These are phyloP conservation scores for Anolis carolinensis DNA, from an alignment of 2,113 vertebrate species.

Conservation along the genomic window DNA sequence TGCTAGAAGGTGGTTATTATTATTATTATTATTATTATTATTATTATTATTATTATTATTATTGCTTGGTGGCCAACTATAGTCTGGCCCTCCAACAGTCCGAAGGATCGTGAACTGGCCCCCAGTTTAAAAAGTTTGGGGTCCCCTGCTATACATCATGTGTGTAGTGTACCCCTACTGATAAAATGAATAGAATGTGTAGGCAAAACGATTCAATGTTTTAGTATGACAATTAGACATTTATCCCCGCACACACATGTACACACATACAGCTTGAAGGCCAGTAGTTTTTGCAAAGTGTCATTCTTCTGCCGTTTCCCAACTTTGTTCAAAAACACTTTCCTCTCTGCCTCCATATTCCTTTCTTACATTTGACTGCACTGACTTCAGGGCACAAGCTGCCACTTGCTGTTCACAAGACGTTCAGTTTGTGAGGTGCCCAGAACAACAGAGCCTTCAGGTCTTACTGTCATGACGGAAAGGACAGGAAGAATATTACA, in stretches of 20 bases:
- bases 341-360: not conserved
- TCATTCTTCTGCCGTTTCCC: not conserved
- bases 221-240: not conserved
- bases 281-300: not conserved
- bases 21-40: too few species aligned
- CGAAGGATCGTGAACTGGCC: too few species aligned
- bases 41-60: too few species aligned
- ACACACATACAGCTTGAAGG: not conserved
- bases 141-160: too few species aligned
- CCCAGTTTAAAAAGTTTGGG: too few species aligned
- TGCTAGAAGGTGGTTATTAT: too few species aligned
- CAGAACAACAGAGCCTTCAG: constrained; percentile 9
- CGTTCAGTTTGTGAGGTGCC: constrained; percentile 8
- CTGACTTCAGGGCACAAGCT: constrained; percentile 13
- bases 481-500: not conserved
- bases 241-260: too few species aligned
- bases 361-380: not conserved
- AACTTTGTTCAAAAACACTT: not conserved
- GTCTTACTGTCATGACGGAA: not conserved
- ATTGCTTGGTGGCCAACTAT: too few species aligned
- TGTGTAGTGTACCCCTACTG: not conserved
- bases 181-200: not conserved
- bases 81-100: too few species aligned
- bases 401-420: constrained; percentile 17
- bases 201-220: not conserved